phyloP scores from a whole-genome alignment of 1,140 invertebrate species.

The Trachymyrmex cornetzi region DNA sequence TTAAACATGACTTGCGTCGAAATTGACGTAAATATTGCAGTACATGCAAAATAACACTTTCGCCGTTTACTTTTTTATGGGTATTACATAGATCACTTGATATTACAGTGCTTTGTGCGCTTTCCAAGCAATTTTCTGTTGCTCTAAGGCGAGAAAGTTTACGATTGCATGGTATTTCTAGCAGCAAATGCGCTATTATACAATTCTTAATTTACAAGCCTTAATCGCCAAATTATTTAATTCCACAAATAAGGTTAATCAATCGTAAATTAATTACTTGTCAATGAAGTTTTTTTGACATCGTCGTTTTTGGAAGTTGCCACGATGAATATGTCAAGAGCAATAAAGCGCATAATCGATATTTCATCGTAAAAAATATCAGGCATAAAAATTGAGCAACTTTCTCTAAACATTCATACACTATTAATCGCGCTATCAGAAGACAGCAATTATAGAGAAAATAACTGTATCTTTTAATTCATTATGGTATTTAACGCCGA shows the following conservation, averaged over 20 bases:
- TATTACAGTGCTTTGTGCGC: constrained; percentile 23
- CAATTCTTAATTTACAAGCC: constrained; percentile 26
- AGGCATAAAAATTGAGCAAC: background rate
- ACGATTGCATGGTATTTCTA: background rate
- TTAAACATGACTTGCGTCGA: background rate
- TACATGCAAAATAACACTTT: constrained; percentile 50
- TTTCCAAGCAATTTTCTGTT: constrained; percentile 47
- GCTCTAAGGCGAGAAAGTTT: constrained; percentile 50
- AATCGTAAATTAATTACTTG: background rate
- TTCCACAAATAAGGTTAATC: background rate
- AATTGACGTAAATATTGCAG: background rate
- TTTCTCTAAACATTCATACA: constrained; percentile 52
- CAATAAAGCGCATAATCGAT: background rate
- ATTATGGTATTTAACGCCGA: background rate
- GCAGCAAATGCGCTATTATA: background rate
- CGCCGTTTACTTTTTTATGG: constrained; percentile 38
- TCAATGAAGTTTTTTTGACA: background rate
- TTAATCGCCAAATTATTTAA: constrained; percentile 18
- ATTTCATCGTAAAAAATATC: background rate
- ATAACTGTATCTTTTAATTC: constrained; percentile 19
- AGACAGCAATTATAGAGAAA: constrained; percentile 48
- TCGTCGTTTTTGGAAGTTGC: background rate
- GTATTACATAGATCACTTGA: constrained; percentile 51
- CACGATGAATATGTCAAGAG: background rate
- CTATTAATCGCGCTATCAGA: constrained; percentile 35